Percentiles rank a stretch among this genome's conserved stretches.
Conservation (phyloP, 1,140 invertebrate genomes). For the Littorina saxatilis region DNA sequence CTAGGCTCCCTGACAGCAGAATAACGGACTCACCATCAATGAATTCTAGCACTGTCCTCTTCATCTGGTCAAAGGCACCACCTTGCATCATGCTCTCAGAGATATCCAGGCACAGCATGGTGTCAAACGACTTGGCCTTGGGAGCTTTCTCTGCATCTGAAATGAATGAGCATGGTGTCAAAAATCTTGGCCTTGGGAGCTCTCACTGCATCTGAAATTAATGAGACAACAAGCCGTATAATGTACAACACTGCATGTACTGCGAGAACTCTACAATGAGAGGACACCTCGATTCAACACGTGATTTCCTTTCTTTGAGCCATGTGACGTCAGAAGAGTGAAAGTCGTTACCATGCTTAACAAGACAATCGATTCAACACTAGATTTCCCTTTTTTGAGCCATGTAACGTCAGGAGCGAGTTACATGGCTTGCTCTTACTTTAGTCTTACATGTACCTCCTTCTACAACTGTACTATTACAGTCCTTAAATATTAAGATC, state of each 20-base stretch:
- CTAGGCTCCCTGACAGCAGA: not conserved
- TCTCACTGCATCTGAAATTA: conserved; percentile 9
- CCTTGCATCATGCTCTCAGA: conserved; percentile 21
- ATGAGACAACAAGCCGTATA: not conserved
- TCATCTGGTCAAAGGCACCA: conserved; percentile 33
- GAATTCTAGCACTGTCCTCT: not conserved
- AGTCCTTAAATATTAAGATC: no score
- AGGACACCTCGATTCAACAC: not conserved
- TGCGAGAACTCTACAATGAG: not conserved
- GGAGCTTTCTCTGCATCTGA: conserved; percentile 18
- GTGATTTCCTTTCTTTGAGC: not conserved
- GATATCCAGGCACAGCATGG: conserved; percentile 38
- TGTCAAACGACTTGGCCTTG: conserved; percentile 29
- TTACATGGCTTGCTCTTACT: no score
- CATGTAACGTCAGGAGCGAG: no score
- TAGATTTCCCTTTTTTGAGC: no score
- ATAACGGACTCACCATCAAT: conserved; percentile 11
- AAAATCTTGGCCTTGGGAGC: conserved; percentile 21
- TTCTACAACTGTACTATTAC: no score
- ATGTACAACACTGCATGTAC: not conserved
- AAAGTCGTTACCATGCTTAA: not conserved
- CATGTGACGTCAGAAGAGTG: not conserved
- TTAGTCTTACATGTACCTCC: no score
- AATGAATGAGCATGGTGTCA: conserved; percentile 25
- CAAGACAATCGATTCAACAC: no score